phyloP scores from a whole-genome alignment of 2,888 invertebrate genomes.

The Malachius bipustulatus region DNA sequence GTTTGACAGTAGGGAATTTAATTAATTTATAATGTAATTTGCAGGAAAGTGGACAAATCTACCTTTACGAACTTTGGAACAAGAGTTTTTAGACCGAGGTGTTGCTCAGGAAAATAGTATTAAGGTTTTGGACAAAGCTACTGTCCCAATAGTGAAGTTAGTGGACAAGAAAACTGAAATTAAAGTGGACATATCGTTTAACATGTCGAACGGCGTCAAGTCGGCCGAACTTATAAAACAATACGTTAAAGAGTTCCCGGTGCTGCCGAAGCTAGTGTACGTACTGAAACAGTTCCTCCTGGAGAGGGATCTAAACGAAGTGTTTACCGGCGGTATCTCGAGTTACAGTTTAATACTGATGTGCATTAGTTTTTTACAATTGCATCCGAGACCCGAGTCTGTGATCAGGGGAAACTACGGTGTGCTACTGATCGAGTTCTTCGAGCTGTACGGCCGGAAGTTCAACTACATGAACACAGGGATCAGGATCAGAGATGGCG shows the following conservation, averaged over 20 bases:
- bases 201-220: slow-evolving; percentile 95
- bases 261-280: slow-evolving; percentile 86
- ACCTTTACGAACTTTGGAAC: slow-evolving; percentile 83
- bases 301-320: slow-evolving; percentile 97
- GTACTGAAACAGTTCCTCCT: slow-evolving; percentile 97
- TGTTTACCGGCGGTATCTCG: slow-evolving; percentile 98
- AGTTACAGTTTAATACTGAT: slow-evolving; percentile 97
- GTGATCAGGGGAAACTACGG: slow-evolving; percentile 63
- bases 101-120: slow-evolving; percentile 83
- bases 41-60: slow-evolving; percentile 80
- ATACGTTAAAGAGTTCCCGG: slow-evolving; percentile 79
- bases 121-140: slow-evolving; percentile 95
- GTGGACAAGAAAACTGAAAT: slow-evolving; percentile 78
- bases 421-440: slow-evolving; percentile 89
- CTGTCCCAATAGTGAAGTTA: slow-evolving; percentile 96
- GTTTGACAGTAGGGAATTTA: no score
- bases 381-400: slow-evolving; percentile 77
- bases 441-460: slow-evolving; percentile 92
- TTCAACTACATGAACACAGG: slow-evolving; percentile 94
- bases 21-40: no score
- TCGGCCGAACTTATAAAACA: slow-evolving; percentile 92
- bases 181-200: slow-evolving; percentile 97
- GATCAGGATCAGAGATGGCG: slow-evolving; percentile 87
- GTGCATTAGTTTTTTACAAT: slow-evolving; percentile 93
- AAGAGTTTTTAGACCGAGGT: slow-evolving; percentile 77